A percentile compares a stretch with the other conserved stretches of the same genome.
Conservation (phyloP, 92 coral and sea anemone species). For the Zoanthus gigantus region DNA sequence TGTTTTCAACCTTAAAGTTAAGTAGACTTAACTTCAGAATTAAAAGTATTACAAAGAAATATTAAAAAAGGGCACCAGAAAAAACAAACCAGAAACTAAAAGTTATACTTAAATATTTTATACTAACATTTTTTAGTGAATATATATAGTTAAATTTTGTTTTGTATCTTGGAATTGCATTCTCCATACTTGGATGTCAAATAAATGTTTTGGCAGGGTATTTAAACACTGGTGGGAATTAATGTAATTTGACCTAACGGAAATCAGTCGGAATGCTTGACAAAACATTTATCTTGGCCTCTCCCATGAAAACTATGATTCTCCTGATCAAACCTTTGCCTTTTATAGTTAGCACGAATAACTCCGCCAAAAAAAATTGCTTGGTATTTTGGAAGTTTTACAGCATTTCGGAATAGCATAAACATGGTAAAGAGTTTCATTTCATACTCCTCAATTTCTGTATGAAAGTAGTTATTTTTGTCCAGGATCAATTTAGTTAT, state of each 20-base stretch:
- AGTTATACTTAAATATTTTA: too few relatives aligned
- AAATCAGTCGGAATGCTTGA: conserved; percentile 14
- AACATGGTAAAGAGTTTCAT: neutral
- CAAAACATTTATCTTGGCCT: neutral
- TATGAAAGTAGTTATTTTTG: neutral
- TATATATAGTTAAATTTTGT: too few relatives aligned
- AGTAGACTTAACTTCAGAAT: too few relatives aligned
- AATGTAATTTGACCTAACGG: conserved; percentile 1
- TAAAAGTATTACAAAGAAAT: too few relatives aligned
- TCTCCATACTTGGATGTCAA: too few relatives aligned
- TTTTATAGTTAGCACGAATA: conserved; percentile 10
- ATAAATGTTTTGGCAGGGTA: too few relatives aligned
- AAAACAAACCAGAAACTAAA: too few relatives aligned
- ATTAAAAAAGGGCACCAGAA: too few relatives aligned
- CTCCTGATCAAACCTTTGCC: neutral
- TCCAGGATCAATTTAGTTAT: neutral
- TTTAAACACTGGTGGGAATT: too few relatives aligned
- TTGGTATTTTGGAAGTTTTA: neutral
- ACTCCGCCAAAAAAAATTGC: neutral
- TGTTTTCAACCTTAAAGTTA: too few relatives aligned
- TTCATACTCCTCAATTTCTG: neutral
- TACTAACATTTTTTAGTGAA: too few relatives aligned
- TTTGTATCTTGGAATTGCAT: too few relatives aligned
- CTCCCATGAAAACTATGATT: conserved; percentile 43
- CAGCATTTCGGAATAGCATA: neutral